phyloP scores from a whole-genome alignment of 2,797 vertebrate species.

The Anguilla pacifica region DNA sequence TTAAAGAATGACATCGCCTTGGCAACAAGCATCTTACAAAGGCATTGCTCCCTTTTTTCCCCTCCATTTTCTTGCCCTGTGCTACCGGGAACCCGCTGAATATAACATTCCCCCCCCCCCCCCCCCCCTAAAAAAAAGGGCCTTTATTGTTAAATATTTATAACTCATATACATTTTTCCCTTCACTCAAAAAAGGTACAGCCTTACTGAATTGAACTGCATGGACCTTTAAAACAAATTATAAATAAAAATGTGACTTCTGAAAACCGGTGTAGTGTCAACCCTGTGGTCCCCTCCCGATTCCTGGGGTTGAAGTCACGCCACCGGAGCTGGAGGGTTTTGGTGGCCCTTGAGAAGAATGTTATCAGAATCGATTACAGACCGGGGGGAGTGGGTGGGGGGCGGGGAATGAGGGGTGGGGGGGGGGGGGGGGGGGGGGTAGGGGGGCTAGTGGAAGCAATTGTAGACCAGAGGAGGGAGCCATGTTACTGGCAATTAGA shows the following conservation, averaged over 20 bases:
- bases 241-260: too few relatives aligned
- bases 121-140: not conserved
- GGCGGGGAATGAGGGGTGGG: too few relatives aligned
- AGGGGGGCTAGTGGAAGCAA: too few relatives aligned
- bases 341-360: too few relatives aligned
- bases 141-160: not conserved
- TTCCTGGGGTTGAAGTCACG: not conserved
- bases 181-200: not conserved
- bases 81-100: not conserved
- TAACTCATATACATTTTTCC: not conserved
- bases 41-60: not conserved
- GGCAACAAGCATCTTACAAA: conserved; percentile 10
- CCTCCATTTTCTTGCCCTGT: not conserved
- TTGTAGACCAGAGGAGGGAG: too few relatives aligned
- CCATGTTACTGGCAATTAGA: too few relatives aligned
- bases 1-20: not conserved
- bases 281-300: not conserved
- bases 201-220: not conserved
- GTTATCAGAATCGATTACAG: too few relatives aligned
- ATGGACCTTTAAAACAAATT: not conserved
- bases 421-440: too few relatives aligned
- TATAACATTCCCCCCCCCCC: not conserved
- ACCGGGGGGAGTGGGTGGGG: too few relatives aligned
- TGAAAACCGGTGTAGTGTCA: not conserved
- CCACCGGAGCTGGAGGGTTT: too few relatives aligned